Evolutionary conservation across 2,888 invertebrate genomes (phyloP).

Genomic region (Meteorus colon): DNA sequence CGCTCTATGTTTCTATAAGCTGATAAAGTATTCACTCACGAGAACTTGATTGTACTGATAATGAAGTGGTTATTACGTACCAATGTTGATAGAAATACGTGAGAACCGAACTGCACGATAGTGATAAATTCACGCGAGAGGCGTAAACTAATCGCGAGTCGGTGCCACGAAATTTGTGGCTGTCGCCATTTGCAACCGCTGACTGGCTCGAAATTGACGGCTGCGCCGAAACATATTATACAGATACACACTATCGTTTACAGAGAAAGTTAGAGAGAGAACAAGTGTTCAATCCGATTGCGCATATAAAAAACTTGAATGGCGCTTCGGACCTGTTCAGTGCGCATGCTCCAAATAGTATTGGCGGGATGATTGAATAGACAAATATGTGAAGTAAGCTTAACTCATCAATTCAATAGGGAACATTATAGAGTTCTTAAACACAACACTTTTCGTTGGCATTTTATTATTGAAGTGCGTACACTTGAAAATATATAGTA

Average conservation of each 20-base stretch:
- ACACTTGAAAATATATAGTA: no score
- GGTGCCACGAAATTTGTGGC: constrained; percentile 68
- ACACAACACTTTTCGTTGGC: no score
- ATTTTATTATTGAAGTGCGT: no score
- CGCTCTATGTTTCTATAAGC: constrained; percentile 14
- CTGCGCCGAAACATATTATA: neutral
- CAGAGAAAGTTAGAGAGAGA: neutral
- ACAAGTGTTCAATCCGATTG: constrained; percentile 15
- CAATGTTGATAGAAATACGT: constrained; percentile 1
- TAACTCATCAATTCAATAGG: no score
- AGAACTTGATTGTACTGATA: neutral
- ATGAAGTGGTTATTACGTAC: constrained; percentile 57
- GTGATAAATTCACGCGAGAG: constrained; percentile 60
- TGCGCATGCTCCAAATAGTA: neutral
- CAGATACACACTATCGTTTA: neutral
- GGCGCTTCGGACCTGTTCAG: neutral
- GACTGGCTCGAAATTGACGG: constrained; percentile 61
- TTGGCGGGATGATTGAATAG: neutral
- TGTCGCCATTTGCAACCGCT: constrained; percentile 72
- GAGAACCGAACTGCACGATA: constrained; percentile 59
- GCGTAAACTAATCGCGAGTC: constrained; percentile 67
- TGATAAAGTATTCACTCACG: neutral
- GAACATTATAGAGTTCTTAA: no score
- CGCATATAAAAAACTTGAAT: constrained; percentile 33
- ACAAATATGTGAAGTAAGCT: neutral